These are phyloP conservation scores for Pygoscelis adeliae DNA, from an alignment of 2,113 vertebrate genomes.

Conservation along the genomic window DNA sequence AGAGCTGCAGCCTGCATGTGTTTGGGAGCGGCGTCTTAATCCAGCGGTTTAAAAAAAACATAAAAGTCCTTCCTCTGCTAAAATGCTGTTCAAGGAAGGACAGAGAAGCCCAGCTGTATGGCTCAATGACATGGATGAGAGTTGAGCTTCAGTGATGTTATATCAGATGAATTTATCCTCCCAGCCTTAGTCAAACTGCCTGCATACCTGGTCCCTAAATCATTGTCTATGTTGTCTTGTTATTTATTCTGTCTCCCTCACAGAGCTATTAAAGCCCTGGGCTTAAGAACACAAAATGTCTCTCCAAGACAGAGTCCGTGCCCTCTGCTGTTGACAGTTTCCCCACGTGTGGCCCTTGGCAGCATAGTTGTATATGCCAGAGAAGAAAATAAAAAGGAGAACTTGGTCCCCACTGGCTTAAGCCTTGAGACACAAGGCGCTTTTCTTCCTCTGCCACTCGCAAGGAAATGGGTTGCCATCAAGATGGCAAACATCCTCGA, in stretches of 20 bases:
- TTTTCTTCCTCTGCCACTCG: not conserved
- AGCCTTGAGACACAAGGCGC: not conserved
- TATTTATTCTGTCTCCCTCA: not conserved
- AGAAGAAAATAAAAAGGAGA: not conserved
- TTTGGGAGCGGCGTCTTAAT: not conserved
- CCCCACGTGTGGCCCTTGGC: not conserved
- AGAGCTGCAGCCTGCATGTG: not conserved
- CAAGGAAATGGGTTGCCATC: not conserved
- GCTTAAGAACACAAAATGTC: not conserved
- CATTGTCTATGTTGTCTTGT: not conserved
- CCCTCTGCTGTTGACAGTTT: not conserved
- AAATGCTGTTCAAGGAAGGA: not conserved
- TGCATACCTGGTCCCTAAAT: slow-evolving; percentile 22
- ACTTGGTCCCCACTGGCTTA: not conserved
- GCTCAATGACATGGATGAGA: not conserved
- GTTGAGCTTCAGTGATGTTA: not conserved
- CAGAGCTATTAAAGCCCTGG: not conserved
- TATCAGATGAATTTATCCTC: not conserved
- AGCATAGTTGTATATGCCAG: accelerated
- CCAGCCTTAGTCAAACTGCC: not conserved
- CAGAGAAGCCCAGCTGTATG: not conserved
- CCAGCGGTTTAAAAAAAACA: not conserved
- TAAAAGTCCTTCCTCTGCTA: not conserved
- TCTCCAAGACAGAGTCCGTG: not conserved
- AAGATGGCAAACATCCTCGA: accelerated